A percentile compares a stretch with the other conserved stretches of the same genome.
These are phyloP conservation scores for Centrocercus urophasianus DNA, from an alignment of 2,113 vertebrate species.

Conservation along the genomic window DNA sequence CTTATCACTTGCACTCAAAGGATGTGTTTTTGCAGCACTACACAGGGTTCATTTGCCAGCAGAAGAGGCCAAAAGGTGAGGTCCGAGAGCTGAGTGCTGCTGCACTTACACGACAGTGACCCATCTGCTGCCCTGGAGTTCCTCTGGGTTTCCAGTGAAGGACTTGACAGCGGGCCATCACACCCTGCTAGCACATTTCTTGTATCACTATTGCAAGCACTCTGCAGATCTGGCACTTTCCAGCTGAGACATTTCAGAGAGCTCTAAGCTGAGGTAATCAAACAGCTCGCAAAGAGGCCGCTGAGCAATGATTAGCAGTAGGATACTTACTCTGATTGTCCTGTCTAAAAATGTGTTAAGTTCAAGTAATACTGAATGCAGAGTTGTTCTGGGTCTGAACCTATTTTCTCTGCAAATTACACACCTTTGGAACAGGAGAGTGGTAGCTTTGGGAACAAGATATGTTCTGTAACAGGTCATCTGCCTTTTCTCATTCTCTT, in stretches of 20 bases:
- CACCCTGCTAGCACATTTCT: constrained; percentile 13
- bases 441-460: background rate
- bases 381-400: background rate
- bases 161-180: constrained; percentile 15
- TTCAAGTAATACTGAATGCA: background rate
- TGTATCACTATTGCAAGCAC: background rate
- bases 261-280: background rate
- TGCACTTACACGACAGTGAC: background rate
- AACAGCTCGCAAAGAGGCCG: background rate
- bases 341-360: background rate
- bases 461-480: background rate
- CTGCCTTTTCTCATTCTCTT: background rate
- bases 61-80: constrained; percentile 46
- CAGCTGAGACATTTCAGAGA: background rate
- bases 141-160: background rate
- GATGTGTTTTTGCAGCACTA: constrained; percentile 48
- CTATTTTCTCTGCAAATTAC: background rate
- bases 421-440: background rate
- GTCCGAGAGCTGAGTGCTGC: background rate
- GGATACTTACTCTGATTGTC: background rate
- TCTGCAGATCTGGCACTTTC: background rate
- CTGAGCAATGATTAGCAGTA: background rate
- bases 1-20: constrained; percentile 59
- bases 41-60: constrained; percentile 38
- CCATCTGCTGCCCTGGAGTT: constrained; percentile 24